Conservation (phyloP, 2,113 vertebrate species). For the Peromyscus polionotus region DNA sequence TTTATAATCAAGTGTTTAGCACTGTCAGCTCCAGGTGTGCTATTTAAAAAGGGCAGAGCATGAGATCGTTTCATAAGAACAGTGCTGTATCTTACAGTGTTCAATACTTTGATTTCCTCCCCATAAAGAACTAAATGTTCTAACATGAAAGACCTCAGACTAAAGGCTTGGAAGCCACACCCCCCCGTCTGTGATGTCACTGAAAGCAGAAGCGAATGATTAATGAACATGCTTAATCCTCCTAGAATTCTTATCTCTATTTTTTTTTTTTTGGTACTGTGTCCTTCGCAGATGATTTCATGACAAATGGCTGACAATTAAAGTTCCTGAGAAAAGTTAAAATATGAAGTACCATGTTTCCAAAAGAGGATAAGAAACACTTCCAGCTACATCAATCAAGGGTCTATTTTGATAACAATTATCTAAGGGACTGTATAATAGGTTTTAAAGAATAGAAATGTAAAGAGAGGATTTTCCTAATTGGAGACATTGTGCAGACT, state of each 20-base stretch:
- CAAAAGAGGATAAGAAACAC: constrained; percentile 69
- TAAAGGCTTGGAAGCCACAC: constrained; percentile 47
- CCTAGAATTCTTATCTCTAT: constrained; percentile 33
- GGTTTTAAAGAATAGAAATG: constrained; percentile 68
- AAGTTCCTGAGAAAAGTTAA: constrained; percentile 50
- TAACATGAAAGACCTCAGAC: background rate
- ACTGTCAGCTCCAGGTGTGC: background rate
- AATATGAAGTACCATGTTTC: constrained; percentile 71
- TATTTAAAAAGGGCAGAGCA: background rate
- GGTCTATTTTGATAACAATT: constrained; percentile 65
- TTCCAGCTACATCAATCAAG: constrained; percentile 75
- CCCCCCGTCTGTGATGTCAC: background rate
- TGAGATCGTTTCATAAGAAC: background rate
- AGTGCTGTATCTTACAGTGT: background rate
- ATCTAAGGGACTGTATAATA: constrained; percentile 60
- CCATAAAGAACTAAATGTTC: background rate
- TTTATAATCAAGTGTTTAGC: constrained; percentile 35
- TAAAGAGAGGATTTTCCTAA: constrained; percentile 70
- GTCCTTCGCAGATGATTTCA: constrained; percentile 48
- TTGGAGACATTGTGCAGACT: constrained; percentile 75
- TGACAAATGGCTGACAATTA: constrained; percentile 77
- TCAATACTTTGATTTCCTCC: background rate
- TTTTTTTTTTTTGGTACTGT: background rate
- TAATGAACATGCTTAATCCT: constrained; percentile 66
- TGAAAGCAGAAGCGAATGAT: constrained; percentile 50